Evolutionary conservation across 2,797 vertebrate genomes (phyloP).

Genomic region (Lacerta agilis): DNA sequence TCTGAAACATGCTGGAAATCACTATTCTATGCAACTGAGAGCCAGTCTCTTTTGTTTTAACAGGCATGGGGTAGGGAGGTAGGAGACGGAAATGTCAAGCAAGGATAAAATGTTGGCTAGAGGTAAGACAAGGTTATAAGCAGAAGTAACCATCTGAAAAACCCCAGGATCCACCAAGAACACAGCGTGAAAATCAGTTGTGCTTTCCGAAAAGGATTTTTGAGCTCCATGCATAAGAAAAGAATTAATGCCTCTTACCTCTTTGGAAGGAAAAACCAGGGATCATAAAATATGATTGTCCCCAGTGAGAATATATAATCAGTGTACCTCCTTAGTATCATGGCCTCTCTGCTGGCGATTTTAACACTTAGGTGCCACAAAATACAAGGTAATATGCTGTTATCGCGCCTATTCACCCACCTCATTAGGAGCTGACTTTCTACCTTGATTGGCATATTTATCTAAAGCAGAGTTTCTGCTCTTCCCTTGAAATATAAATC

Average conservation of each 20-base stretch:
- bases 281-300: not conserved
- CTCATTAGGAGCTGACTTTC: conserved; percentile 50
- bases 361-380: conserved; percentile 46
- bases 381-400: conserved; percentile 36
- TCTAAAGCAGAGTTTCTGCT: conserved; percentile 50
- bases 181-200: not conserved
- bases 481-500: conserved; percentile 62
- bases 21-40: not conserved
- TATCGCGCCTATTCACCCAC: conserved; percentile 42
- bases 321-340: conserved; percentile 4
- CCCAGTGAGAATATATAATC: not conserved
- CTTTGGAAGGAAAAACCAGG: not conserved
- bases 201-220: not conserved
- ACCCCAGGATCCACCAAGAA: too few relatives aligned
- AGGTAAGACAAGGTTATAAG: not conserved
- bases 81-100: not conserved
- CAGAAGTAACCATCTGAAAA: not conserved
- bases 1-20: too few relatives aligned
- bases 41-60: not conserved
- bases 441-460: conserved; percentile 64
- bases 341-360: conserved; percentile 2
- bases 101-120: not conserved
- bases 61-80: not conserved
- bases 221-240: not conserved
- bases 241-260: not conserved